These are phyloP conservation scores for Apogon talboti DNA, from an alignment of 2,797 vertebrate genomes.

Conservation along the genomic window DNA sequence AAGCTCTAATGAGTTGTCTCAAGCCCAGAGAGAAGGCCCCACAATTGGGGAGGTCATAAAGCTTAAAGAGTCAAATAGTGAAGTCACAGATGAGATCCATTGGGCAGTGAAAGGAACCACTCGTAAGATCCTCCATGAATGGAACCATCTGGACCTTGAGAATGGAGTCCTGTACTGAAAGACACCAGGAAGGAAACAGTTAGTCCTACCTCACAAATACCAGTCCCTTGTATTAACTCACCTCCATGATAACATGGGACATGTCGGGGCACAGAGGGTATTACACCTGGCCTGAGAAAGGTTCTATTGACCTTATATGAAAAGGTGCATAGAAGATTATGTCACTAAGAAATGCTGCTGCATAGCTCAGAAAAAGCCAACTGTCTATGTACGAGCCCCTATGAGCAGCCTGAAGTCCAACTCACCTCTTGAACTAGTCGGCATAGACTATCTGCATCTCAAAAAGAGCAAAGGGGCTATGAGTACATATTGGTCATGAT, in stretches of 20 bases:
- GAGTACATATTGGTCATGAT: too few relatives aligned
- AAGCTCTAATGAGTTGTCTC: too few relatives aligned
- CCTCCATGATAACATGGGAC: conserved; percentile 24
- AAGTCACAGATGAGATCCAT: neutral
- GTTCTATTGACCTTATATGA: conserved; percentile 27
- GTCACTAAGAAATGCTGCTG: conserved; percentile 5
- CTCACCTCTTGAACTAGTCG: too few relatives aligned
- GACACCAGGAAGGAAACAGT: neutral
- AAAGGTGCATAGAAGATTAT: conserved; percentile 13
- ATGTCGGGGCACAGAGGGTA: conserved; percentile 15
- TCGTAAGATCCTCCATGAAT: conserved; percentile 1
- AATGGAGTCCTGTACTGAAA: conserved; percentile 4
- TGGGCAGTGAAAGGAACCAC: too few relatives aligned
- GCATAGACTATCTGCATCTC: too few relatives aligned
- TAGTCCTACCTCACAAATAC: conserved; percentile 10
- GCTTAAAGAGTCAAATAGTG: neutral
- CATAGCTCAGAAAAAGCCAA: neutral
- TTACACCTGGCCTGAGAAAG: conserved; percentile 10
- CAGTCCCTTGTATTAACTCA: neutral
- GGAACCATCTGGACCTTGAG: conserved; percentile 4
- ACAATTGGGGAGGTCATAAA: too few relatives aligned
- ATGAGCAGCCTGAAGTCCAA: too few relatives aligned
- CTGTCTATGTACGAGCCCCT: too few relatives aligned
- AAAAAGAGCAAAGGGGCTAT: too few relatives aligned
- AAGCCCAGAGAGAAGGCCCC: too few relatives aligned